Evolutionary conservation across 2,888 invertebrate species (phyloP), one percentile per base, ranked within the genome.

Genomic region (Temnothorax rugatulus): DNA sequence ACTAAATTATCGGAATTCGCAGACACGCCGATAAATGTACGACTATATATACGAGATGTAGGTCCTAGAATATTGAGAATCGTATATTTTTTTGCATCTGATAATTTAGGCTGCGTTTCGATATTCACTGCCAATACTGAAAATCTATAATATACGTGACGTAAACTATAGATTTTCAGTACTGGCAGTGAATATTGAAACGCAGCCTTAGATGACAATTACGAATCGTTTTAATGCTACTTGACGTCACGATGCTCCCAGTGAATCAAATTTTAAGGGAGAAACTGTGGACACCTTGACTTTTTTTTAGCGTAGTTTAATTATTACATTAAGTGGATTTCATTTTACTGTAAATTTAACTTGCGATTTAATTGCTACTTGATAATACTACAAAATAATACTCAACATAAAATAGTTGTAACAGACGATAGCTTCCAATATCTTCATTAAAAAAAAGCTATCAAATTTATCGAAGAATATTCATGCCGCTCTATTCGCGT

Each of bases 361-460:
- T 21, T 54, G 76, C 13, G n/a, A 15, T 47, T 47, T 41, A 68
- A 41, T 29, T 68, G 77, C 41, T 57, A 69, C 1, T 81, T 8
- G 8, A 79, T 81, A 81, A 81, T 81, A 81, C 79, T 81, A 71
- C 13, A 41, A 71, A 64, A 50, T 81, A 71, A 71, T 81, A 81
- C 79, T 59, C 29, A 41, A 59, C 59, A 15, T 79, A 47, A 59
- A 82, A 63, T 52, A 66, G 25, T 52, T n/a, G 34, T 13, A 41
- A 77, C 13, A 11, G 61, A 5, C 13, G n/a, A 66, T 41, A n/a
- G 13, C 29, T 41, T 18, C 9, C 29, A 13, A 52, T 54, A 44
- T 66, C 5, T 59, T 57, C 11, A 21, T 47, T 4, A 18, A 73
- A 71, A 8, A 50, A 13, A 38, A 50, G 1, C 9, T 61, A 47